Conservation (phyloP, 2,797 vertebrate species). For the Babyrousa celebensis region DNA sequence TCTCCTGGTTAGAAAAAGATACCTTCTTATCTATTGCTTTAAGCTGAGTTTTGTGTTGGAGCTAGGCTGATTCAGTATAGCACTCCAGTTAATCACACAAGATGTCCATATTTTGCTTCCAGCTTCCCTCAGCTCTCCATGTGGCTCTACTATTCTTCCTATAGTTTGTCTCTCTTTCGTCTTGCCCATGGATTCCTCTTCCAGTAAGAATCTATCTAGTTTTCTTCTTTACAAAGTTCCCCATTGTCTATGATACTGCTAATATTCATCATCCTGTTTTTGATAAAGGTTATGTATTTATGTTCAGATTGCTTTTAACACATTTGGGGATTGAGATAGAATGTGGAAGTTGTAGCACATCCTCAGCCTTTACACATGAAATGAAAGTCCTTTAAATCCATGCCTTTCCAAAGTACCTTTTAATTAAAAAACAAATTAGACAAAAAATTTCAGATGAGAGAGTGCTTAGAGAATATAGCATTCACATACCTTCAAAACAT, state of each 20-base stretch:
- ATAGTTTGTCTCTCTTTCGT: background rate
- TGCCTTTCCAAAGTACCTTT: background rate
- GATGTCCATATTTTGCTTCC: background rate
- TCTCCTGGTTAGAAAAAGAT: background rate
- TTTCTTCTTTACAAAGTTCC: background rate
- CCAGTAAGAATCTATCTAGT: background rate
- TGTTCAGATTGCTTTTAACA: background rate
- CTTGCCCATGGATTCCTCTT: background rate
- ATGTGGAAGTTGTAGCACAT: background rate
- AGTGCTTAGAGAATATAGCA: background rate
- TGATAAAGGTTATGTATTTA: background rate
- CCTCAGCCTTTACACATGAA: background rate
- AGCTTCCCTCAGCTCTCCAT: background rate
- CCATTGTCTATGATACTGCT: background rate
- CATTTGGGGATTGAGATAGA: background rate
- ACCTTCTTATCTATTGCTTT: background rate
- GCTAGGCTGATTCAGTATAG: background rate
- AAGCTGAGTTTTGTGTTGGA: background rate
- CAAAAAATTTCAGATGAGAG: background rate
- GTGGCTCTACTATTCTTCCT: background rate
- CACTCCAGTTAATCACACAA: background rate
- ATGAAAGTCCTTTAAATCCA: background rate
- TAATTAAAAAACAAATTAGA: background rate
- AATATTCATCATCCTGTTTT: background rate
- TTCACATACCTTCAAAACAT: background rate